Evolutionary conservation across 2,888 invertebrate genomes (phyloP), one percentile per base, ranked within the genome.

Genomic region (Agelastica alni): DNA sequence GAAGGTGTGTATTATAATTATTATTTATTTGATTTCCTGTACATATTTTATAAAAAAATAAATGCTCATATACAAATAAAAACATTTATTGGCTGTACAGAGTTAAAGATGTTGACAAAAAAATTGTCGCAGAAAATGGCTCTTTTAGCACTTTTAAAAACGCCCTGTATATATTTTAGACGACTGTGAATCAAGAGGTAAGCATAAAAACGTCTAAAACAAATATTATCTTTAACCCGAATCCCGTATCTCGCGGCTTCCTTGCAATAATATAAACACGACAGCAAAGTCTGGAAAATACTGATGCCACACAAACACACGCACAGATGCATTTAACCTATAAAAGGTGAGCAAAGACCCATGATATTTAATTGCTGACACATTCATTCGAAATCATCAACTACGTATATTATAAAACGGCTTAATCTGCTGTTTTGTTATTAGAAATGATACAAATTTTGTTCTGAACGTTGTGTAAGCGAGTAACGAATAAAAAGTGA

Each of bases 291-390:
- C 49, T 49, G 49, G 41, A 49, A 39, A 18, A 31, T 26, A 20
- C 18, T 14, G 34, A 26, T 14, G 14, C 26, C n/a, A 41, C 41
- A 34, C 28, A 16, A n/a, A 45, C 30, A 6, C 32, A 37, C 28
- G 46, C 28, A 26, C 46, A 37, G 4, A 14, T 41, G 22, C 49
- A 22, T 41, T 41, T 42, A 49, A 49, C 42, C 32, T 53, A 22
- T 28, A 39, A 30, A 31, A 53, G 51, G 55, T 55, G 41, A 55
- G 46, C 46, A 14, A 20, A 32, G 34, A 17, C 14, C 45, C 17
- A 31, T 44, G 28, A 49, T 43, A 45, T 39, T 49, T 46, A 55
- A 59, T 59, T 59, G 59, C 53, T 56, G 53, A 59, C 55, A 51
- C 51, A 56, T 56, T 56, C 51, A 43, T 48, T 43, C 43, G 34